phyloP scores from a whole-genome alignment of 2,113 vertebrate genomes.

The Etia nguti region DNA sequence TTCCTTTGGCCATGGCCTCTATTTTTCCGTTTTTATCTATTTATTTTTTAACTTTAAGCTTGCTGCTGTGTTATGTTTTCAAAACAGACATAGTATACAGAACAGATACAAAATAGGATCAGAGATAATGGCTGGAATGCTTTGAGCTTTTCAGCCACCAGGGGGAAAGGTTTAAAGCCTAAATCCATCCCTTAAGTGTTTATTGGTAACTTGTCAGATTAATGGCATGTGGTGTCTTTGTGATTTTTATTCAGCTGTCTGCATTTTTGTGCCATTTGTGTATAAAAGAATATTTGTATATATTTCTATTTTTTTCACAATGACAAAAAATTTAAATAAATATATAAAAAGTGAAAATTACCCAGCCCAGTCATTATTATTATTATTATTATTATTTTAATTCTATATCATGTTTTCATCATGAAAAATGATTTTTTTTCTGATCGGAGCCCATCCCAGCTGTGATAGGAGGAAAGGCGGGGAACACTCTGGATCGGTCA shows the following conservation, averaged over 20 bases:
- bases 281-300: background rate
- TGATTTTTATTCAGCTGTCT: background rate
- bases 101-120: background rate
- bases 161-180: background rate
- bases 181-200: background rate
- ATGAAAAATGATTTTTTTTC: background rate
- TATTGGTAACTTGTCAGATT: background rate
- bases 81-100: background rate
- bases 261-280: background rate
- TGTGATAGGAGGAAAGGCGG: background rate
- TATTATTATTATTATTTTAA: background rate
- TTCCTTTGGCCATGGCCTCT: background rate
- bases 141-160: background rate
- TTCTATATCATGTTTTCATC: background rate
- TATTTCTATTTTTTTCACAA: background rate
- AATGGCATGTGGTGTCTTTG: background rate
- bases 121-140: background rate
- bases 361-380: background rate
- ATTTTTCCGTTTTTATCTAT: background rate
- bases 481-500: background rate
- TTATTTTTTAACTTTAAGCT: background rate
- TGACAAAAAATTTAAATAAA: background rate
- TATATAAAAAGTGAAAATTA: fast-evolving
- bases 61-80: background rate
- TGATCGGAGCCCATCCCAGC: background rate